Conservation (phyloP, 2,888 invertebrate genomes). For the Cremastinae sp. region DNA sequence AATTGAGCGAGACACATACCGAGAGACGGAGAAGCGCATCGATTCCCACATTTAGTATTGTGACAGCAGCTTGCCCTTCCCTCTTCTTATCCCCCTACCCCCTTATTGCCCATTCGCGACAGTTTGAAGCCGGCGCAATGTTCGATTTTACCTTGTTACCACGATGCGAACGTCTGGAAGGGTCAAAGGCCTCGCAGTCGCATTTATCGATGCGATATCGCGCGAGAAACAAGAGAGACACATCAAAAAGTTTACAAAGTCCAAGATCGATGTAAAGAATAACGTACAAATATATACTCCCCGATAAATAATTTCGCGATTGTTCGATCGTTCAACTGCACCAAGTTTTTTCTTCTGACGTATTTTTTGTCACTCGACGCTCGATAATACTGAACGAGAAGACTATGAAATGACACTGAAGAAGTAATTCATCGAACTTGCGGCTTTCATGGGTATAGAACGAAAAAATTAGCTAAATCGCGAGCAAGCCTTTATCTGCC, state of each 20-base stretch:
- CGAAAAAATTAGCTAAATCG: neutral
- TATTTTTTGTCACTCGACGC: too few relatives aligned
- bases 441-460: neutral
- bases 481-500: neutral
- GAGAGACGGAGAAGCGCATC: slow-evolving; percentile 48
- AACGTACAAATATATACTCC: neutral
- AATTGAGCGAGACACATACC: slow-evolving; percentile 62
- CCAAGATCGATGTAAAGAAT: neutral
- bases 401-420: too few relatives aligned
- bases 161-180: slow-evolving; percentile 64
- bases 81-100: slow-evolving; percentile 19
- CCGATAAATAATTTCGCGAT: too few relatives aligned
- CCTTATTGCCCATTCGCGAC: too few relatives aligned
- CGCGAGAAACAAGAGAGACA: neutral
- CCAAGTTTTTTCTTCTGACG: too few relatives aligned
- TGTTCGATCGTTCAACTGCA: too few relatives aligned
- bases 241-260: neutral
- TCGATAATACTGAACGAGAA: too few relatives aligned
- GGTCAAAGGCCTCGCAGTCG: slow-evolving; percentile 70
- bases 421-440: neutral
- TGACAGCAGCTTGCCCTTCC: slow-evolving; percentile 70
- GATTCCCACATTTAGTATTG: slow-evolving; percentile 62
- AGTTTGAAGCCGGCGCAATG: neutral
- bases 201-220: slow-evolving; percentile 1
- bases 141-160: slow-evolving; percentile 35